Evolutionary conservation across 1,140 invertebrate species (phyloP).

Genomic region (Chlorops oryzae): DNA sequence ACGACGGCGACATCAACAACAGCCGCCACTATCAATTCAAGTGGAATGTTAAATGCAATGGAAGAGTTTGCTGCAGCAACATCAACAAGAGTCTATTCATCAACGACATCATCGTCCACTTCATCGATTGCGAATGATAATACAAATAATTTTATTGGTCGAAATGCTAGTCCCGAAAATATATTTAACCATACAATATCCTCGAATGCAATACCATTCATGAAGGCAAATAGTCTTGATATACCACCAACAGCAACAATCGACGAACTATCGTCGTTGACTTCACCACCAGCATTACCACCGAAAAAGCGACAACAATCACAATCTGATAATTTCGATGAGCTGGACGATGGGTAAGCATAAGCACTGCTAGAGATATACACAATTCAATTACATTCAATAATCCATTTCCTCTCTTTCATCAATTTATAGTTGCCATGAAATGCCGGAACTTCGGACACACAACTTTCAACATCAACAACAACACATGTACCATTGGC

Average conservation of each 20-base stretch:
- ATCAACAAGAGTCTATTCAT: too few species aligned
- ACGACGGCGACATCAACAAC: conserved; percentile 21
- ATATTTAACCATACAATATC: too few species aligned
- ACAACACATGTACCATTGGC: conserved; percentile 21
- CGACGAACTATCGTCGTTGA: conserved; percentile 17
- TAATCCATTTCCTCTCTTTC: neutral
- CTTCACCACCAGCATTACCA: conserved; percentile 61
- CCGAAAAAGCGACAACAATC: conserved; percentile 62
- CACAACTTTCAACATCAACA: conserved; percentile 19
- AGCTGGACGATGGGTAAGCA: conserved; percentile 48
- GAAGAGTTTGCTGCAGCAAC: neutral
- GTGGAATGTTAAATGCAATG: neutral
- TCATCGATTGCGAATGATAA: too few species aligned
- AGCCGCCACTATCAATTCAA: conserved; percentile 17
- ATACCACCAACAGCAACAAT: conserved; percentile 13
- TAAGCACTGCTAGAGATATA: too few species aligned
- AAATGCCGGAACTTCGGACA: conserved; percentile 7
- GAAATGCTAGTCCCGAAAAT: too few species aligned
- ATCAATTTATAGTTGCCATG: neutral
- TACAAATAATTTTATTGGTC: too few species aligned
- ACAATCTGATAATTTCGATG: conserved; percentile 65
- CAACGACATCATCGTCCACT: too few species aligned
- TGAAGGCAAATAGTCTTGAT: conserved; percentile 15
- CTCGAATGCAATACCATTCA: too few species aligned
- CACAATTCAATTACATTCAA: too few species aligned